phyloP scores from a whole-genome alignment of 92 coral and sea anemone species.

The Metridium senile region DNA sequence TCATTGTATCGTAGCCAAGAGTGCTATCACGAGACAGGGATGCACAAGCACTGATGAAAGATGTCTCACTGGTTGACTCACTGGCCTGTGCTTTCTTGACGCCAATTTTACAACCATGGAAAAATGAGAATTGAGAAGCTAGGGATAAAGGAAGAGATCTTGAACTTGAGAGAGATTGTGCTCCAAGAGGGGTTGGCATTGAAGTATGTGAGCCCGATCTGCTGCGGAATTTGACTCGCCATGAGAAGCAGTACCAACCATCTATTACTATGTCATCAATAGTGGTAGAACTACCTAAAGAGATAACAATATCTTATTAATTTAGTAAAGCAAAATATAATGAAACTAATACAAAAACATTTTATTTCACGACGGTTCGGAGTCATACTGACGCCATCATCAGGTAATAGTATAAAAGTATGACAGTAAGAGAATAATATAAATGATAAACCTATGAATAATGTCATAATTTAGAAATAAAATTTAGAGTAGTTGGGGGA shows the following conservation, averaged over 20 bases:
- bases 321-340: not conserved
- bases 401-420: no score
- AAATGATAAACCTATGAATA: no score
- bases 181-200: not conserved
- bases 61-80: slow-evolving; percentile 18
- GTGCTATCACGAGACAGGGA: slow-evolving; percentile 9
- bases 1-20: slow-evolving; percentile 4
- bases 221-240: slow-evolving; percentile 36
- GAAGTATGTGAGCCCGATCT: not conserved
- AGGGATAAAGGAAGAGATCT: not conserved
- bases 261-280: slow-evolving; percentile 40
- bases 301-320: no score
- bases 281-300: slow-evolving; percentile 14
- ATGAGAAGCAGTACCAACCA: slow-evolving; percentile 38
- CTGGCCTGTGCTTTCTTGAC: slow-evolving; percentile 15
- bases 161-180: not conserved
- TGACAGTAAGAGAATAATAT: no score
- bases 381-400: no score
- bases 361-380: no score
- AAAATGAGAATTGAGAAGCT: slow-evolving; percentile 23
- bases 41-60: not conserved
- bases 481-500: no score
- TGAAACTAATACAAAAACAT: not conserved
- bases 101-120: slow-evolving; percentile 38
- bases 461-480: no score